phyloP scores from a whole-genome alignment of 2,797 vertebrate species.

The Semotilus atromaculatus region DNA sequence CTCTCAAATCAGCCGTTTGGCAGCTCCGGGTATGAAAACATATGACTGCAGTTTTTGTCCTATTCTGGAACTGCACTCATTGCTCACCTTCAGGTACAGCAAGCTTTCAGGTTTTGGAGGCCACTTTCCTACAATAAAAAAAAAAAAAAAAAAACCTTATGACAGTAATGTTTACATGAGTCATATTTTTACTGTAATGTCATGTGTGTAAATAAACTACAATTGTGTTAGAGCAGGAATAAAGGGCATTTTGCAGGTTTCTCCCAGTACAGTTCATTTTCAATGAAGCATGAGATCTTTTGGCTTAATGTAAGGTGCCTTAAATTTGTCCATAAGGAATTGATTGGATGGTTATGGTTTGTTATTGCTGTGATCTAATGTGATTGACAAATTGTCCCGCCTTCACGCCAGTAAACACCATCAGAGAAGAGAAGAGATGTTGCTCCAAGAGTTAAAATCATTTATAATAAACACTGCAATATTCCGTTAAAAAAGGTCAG shows the following conservation, averaged over 20 bases:
- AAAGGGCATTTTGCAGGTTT: neutral
- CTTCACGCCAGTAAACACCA: too few relatives aligned
- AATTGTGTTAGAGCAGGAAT: neutral
- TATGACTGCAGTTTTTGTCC: constrained; percentile 69
- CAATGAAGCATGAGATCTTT: neutral
- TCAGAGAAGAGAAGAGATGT: too few relatives aligned
- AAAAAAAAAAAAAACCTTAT: neutral
- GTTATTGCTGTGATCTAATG: too few relatives aligned
- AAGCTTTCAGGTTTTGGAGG: neutral
- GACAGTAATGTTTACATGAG: constrained; percentile 10
- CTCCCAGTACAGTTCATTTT: neutral
- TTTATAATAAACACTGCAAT: neutral
- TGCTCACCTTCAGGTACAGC: constrained; percentile 62
- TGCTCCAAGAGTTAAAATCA: neutral
- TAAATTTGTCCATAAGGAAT: too few relatives aligned
- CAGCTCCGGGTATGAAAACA: constrained; percentile 76
- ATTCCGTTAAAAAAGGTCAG: neutral
- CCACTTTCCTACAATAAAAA: constrained; percentile 10
- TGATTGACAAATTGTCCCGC: too few relatives aligned
- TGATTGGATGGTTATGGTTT: too few relatives aligned
- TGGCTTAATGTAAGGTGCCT: too few relatives aligned
- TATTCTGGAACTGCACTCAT: constrained; percentile 70
- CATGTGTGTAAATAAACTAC: neutral
- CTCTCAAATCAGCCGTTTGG: constrained; percentile 74
- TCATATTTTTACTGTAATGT: neutral